Base-by-base conservation (phyloP, 30 jellyfish, hydroid and myxozoan genomes). In the Pelagia noctiluca region DNA sequence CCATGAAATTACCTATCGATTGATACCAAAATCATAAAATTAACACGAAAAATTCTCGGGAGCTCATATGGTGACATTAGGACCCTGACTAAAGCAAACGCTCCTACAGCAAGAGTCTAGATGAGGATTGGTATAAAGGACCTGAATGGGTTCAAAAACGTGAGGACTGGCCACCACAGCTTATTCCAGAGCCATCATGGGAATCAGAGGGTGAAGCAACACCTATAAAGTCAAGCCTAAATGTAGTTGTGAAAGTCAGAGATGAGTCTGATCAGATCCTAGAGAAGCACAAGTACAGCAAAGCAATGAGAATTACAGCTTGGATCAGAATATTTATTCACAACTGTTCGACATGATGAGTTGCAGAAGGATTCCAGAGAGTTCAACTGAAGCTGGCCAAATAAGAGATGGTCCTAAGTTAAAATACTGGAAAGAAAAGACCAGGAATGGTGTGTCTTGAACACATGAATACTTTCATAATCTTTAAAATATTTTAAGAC, bases 61-160 rank as follows among this genome's bases (percentile, higher is more conserved):
- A n/a, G n/a, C n/a, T n/a, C n/a, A n/a, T n/a, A n/a, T n/a, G n/a
- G n/a, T n/a, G n/a, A n/a, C n/a, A n/a, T n/a, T n/a, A n/a, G n/a
- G n/a, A n/a, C n/a, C n/a, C n/a, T n/a, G n/a, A n/a, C n/a, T n/a
- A n/a, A n/a, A 85, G 92, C 36, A 61, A 85, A 36, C 63, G 95
- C n/a, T 46, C 71, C 35, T 30, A 35, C 16, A 75, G 63, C 8
- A 31, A 67, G 34, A 46, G 63, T 34, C 48, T 85, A 33, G 54
- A 24, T 2, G 26, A 22, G 24, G 21, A 25, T 12, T 85, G 95
- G 95, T 54, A 26, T 33, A 35, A 84, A 28, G 95, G 95, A 21
- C 92, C 91, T 33, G 28, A 28, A 35, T 84, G 95, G 95, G 32
- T 63, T 24, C 3, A 22, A n/a, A 46, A 66, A 22, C 29, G 66